Evolutionary conservation across 2,113 vertebrate genomes (phyloP).

Genomic region (Onychostoma macrolepis): DNA sequence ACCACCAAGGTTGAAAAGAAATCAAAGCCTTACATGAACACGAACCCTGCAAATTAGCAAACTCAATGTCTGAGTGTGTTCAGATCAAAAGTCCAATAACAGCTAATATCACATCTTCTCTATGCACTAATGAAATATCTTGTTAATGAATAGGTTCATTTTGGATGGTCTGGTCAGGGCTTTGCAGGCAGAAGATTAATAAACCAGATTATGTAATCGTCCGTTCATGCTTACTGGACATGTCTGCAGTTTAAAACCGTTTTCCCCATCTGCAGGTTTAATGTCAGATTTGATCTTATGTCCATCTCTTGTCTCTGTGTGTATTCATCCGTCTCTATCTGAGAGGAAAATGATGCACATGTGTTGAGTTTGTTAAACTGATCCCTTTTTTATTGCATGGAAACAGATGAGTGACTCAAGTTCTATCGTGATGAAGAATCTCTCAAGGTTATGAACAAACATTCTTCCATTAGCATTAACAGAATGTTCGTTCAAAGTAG

Average conservation of each 20-base stretch:
- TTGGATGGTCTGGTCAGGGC: not conserved
- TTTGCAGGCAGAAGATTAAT: not conserved
- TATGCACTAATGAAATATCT: not conserved
- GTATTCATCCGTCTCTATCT: no score
- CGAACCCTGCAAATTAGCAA: not conserved
- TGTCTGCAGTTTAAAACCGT: not conserved
- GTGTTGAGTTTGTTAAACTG: no score
- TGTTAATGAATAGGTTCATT: not conserved
- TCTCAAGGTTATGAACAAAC: no score
- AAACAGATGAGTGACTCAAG: no score
- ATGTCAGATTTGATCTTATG: no score
- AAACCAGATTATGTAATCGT: not conserved
- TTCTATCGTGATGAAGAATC: no score
- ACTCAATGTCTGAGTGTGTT: not conserved
- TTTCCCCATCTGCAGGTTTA: no score
- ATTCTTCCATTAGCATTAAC: no score
- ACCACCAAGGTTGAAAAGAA: conserved; percentile 39
- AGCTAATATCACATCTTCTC: not conserved
- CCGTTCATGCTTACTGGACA: not conserved
- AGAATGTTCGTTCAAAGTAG: no score
- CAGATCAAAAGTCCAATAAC: not conserved
- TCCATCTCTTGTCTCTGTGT: no score
- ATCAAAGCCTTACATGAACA: conserved; percentile 10
- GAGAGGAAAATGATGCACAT: no score
- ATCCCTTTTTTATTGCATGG: no score